phyloP scores from a whole-genome alignment of 2,888 invertebrate genomes.

The Papilio elwesi region DNA sequence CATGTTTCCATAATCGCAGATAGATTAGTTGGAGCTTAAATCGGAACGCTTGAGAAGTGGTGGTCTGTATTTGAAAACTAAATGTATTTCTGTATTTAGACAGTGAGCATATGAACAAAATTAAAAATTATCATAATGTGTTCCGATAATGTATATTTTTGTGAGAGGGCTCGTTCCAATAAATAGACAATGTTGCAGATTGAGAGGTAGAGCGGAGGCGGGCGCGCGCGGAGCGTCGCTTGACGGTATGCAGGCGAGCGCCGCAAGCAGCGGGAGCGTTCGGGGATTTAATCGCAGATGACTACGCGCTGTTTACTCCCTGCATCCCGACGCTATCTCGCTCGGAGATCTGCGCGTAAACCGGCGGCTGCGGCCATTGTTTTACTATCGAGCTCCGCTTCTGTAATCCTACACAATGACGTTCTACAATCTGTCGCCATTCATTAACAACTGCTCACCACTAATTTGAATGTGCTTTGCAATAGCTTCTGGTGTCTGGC shows the following conservation, averaged over 20 bases:
- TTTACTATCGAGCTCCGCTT: slow-evolving; percentile 64
- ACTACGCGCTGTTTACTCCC: slow-evolving; percentile 69
- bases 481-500: slow-evolving; percentile 27
- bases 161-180: slow-evolving; percentile 10
- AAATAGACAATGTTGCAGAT: slow-evolving; percentile 30
- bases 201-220: background rate
- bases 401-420: slow-evolving; percentile 64
- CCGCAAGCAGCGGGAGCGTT: slow-evolving; percentile 43
- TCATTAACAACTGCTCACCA: slow-evolving; percentile 58
- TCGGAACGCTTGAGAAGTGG: no score
- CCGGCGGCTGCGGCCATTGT: slow-evolving; percentile 65
- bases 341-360: slow-evolving; percentile 68
- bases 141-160: slow-evolving; percentile 13
- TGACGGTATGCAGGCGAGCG: slow-evolving; percentile 31
- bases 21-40: no score
- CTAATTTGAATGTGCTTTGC: slow-evolving; percentile 48
- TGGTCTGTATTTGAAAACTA: no score
- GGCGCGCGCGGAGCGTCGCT: slow-evolving; percentile 26
- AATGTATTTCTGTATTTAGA: background rate
- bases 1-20: no score
- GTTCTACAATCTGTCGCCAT: slow-evolving; percentile 63
- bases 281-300: slow-evolving; percentile 55
- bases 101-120: background rate
- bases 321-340: slow-evolving; percentile 58
- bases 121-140: background rate